These are phyloP conservation scores for Leptinotarsa undecemlineata DNA, from an alignment of 1,140 invertebrate genomes.

Conservation along the genomic window DNA sequence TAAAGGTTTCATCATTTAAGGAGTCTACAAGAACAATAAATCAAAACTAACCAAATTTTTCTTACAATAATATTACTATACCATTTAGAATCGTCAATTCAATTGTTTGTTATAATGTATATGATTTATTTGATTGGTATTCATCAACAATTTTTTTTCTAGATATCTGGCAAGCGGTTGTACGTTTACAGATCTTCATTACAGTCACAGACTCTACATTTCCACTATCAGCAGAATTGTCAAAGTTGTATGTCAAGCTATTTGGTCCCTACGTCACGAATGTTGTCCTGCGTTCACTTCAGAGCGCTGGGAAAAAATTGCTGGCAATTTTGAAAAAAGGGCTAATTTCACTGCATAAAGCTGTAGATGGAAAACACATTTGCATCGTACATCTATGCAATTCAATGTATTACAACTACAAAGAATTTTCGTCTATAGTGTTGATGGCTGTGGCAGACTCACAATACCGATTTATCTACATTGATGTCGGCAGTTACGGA, in stretches of 20 bases:
- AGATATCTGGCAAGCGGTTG: constrained; percentile 10
- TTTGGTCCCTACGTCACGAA: not conserved
- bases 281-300: not conserved
- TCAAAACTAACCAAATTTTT: no score
- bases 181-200: not conserved
- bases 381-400: not conserved
- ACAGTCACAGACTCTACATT: not conserved
- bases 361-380: constrained; percentile 29
- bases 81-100: no score
- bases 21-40: no score
- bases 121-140: no score
- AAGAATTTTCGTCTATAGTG: not conserved
- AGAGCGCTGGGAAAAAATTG: not conserved
- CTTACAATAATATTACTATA: no score
- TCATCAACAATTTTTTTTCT: not conserved
- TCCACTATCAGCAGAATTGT: not conserved
- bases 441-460: not conserved
- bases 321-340: not conserved
- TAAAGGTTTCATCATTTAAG: no score
- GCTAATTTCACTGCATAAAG: not conserved
- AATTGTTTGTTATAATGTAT: no score
- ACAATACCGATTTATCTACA: not conserved
- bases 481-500: not conserved
- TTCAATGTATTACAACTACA: not conserved
- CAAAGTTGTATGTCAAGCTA: not conserved